A percentile compares a stretch with the other conserved stretches of the same genome.
Evolutionary conservation across 2,888 invertebrate species (phyloP).

Genomic region (Mayetiola destructor): DNA sequence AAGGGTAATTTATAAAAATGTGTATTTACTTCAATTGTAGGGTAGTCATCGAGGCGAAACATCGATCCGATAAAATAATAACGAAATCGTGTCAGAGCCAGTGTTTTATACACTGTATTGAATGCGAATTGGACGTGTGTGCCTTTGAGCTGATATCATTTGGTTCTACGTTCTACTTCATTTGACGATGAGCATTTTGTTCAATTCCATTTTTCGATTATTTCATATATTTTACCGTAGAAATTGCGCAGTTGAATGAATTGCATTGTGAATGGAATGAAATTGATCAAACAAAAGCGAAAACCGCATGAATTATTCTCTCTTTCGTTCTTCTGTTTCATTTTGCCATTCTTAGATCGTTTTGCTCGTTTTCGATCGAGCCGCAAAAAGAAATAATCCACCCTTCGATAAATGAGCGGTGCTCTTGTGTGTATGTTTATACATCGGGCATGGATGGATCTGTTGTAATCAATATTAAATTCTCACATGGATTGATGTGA

Average conservation of each 20-base stretch:
- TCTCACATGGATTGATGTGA: too few species aligned
- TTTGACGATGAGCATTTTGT: slow-evolving; percentile 7
- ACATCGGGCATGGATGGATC: too few species aligned
- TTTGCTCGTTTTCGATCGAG: background rate
- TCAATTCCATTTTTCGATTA: too few species aligned
- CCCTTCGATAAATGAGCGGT: too few species aligned
- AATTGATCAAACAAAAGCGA: slow-evolving; percentile 11
- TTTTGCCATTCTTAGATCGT: background rate
- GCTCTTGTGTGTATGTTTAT: too few species aligned
- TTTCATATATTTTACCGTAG: too few species aligned
- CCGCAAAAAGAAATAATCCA: too few species aligned
- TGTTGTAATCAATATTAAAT: too few species aligned
- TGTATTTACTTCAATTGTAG: background rate
- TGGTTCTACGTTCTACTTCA: slow-evolving; percentile 4
- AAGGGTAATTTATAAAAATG: background rate
- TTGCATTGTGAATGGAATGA: background rate
- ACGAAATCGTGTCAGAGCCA: background rate
- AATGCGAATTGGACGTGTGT: background rate
- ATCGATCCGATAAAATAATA: background rate
- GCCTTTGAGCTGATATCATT: background rate
- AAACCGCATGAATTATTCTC: slow-evolving; percentile 2
- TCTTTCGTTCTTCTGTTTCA: background rate
- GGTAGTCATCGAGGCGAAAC: slow-evolving; percentile 13
- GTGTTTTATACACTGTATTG: background rate
- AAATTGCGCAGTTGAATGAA: too few species aligned